These are phyloP conservation scores for Mormyrus hasselquistii DNA, from an alignment of 2,797 vertebrate genomes.

Conservation along the genomic window DNA sequence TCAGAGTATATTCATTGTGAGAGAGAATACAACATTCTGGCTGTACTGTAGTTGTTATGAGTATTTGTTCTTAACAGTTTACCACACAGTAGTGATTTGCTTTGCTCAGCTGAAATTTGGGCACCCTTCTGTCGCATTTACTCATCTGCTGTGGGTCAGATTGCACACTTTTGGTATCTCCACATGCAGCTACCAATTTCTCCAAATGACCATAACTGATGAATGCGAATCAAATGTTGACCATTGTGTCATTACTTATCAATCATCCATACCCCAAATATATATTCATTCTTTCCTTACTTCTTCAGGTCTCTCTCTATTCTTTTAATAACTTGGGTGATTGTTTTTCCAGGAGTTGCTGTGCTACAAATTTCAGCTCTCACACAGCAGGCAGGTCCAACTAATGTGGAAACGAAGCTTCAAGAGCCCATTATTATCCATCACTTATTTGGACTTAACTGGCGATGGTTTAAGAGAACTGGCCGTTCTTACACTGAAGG, in stretches of 20 bases:
- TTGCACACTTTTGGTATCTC: not conserved
- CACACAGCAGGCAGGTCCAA: slow-evolving; percentile 18
- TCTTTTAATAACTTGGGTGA: not conserved
- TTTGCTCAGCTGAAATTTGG: not conserved
- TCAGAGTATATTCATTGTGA: not conserved
- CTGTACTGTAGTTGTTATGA: not conserved
- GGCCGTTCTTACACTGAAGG: slow-evolving; percentile 79
- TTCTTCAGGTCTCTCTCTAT: not conserved
- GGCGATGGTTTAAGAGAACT: slow-evolving; percentile 78
- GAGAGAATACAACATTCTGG: not conserved
- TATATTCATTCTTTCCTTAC: not conserved
- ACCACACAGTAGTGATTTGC: not conserved
- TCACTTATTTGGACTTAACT: slow-evolving; percentile 78
- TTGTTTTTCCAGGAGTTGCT: slow-evolving; percentile 71
- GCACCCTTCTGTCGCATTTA: not conserved
- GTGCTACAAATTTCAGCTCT: slow-evolving; percentile 72
- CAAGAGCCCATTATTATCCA: slow-evolving; percentile 76
- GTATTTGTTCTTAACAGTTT: not conserved
- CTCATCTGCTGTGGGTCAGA: not conserved
- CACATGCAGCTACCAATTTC: not conserved
- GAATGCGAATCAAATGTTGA: not conserved
- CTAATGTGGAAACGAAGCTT: slow-evolving; percentile 78
- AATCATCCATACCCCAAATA: not conserved
- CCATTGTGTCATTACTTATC: not conserved
- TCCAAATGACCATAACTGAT: not conserved